Evolutionary conservation across 2,888 invertebrate genomes (phyloP), one percentile per base, ranked within the genome.

Genomic region (Polietes domitor): DNA sequence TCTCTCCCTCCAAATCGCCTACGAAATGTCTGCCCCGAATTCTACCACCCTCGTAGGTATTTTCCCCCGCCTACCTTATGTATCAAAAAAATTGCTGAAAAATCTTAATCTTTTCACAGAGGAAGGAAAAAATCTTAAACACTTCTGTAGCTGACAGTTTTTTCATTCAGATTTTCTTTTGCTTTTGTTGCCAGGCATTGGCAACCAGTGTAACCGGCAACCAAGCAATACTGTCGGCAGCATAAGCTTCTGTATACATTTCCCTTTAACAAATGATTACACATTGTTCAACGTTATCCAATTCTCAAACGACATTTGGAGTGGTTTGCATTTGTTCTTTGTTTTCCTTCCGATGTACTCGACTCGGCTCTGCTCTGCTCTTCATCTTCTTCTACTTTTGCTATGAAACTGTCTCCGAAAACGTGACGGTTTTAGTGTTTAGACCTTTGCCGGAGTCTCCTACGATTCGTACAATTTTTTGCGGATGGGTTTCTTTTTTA

Each of bases 371-470:
- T 63, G n/a, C 21, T 1, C 19, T n/a, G n/a, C n/a, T n/a, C n/a
- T 37, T 37, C n/a, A n/a, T n/a, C n/a, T 37, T 9, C 9, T 37
- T 37, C 32, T 7, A 12, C 10, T 2, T 37, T 37, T 12, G 37
- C 70, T 47, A 17, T 73, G 47, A 77, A 75, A 84, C 58, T 77
- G 75, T 75, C 72, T 75, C 37, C 6, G 28, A 65, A 74, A 80
- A 84, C 84, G 78, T 81, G 80, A 84, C 58, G 81, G 84, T 76
- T 72, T 84, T 81, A 84, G 78, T 65, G 72, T 72, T 77, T 55
- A 75, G 75, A 75, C 75, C 72, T 75, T 37, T 21, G 7, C 26
- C 55, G 0, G 26, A 12, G 12, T 65, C 17, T 41, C n/a, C 12
- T 75, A 12, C 28, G 15, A 2, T 65, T 53, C 28, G 50, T 61